Evolutionary conservation across 1,140 invertebrate species (phyloP).

Genomic region (Pachyrhynchus sulphureomaculatus): DNA sequence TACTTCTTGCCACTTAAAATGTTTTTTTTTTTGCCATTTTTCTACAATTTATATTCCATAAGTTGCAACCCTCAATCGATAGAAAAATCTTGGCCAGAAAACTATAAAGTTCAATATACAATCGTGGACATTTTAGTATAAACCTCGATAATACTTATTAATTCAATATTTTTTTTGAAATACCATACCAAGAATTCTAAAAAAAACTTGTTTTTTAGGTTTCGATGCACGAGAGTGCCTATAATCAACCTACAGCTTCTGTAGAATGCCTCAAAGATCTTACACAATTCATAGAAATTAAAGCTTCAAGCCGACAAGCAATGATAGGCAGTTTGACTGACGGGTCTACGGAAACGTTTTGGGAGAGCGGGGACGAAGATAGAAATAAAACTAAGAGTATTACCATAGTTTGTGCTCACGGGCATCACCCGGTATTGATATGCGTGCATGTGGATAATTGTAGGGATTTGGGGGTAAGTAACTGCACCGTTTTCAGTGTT

Average conservation of each 20-base stretch:
- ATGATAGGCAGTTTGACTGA: constrained; percentile 92
- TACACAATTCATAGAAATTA: constrained; percentile 74
- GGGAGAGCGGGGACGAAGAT: constrained; percentile 98
- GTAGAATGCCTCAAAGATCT: constrained; percentile 73
- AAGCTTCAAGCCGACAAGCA: constrained; percentile 88
- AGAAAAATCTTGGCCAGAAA: no score
- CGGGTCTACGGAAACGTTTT: constrained; percentile 96
- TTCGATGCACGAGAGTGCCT: constrained; percentile 60
- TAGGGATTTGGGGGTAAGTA: constrained; percentile 79
- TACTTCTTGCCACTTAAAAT: no score
- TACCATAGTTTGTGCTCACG: constrained; percentile 56
- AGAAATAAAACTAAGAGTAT: constrained; percentile 83
- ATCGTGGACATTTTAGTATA: no score
- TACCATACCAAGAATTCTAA: no score
- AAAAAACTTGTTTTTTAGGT: constrained; percentile 37
- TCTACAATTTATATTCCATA: no score
- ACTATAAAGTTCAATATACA: no score
- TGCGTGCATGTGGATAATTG: constrained; percentile 93
- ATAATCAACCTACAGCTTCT: constrained; percentile 53
- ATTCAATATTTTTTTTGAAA: no score
- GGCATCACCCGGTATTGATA: constrained; percentile 65
- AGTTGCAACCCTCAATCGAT: no score
- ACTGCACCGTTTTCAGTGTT: no score
- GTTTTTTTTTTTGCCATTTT: no score
- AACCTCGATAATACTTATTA: no score